Conservation (phyloP, 1,140 invertebrate species). For the Cephus cinctus region DNA sequence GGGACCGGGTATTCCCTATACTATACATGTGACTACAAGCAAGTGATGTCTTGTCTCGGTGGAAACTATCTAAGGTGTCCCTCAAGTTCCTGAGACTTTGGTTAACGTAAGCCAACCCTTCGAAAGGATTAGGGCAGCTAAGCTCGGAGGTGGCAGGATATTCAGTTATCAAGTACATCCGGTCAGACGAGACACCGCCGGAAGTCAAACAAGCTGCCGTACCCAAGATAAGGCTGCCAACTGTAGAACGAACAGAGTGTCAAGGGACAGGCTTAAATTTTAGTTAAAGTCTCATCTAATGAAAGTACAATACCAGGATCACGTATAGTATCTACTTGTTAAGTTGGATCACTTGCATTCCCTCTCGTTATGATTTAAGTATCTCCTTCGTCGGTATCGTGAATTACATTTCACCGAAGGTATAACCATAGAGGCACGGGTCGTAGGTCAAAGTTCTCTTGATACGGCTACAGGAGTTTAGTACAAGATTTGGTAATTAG, state of each 20-base stretch:
- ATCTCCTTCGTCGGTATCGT: too few relatives aligned
- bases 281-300: constrained; percentile 35
- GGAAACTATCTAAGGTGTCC: background rate
- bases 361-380: too few relatives aligned
- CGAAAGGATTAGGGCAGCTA: constrained; percentile 46
- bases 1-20: background rate
- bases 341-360: too few relatives aligned
- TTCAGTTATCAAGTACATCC: constrained; percentile 48
- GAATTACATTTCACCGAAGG: too few relatives aligned
- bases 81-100: constrained; percentile 25
- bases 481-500: constrained; percentile 52
- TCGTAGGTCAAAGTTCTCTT: constrained; percentile 14
- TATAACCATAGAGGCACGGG: constrained; percentile 3
- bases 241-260: constrained; percentile 17
- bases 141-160: constrained; percentile 32
- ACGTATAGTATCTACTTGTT: too few relatives aligned
- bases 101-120: constrained; percentile 32
- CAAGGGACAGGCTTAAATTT: constrained; percentile 25
- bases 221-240: constrained; percentile 38
- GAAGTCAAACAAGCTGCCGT: constrained; percentile 52
- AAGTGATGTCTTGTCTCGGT: too few relatives aligned
- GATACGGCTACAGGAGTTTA: constrained; percentile 29
- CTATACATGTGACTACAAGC: too few relatives aligned
- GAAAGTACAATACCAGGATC: too few relatives aligned
- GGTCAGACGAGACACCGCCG: constrained; percentile 45